Base-by-base conservation (phyloP, 2,113 vertebrate genomes). In the Mellivora capensis region DNA sequence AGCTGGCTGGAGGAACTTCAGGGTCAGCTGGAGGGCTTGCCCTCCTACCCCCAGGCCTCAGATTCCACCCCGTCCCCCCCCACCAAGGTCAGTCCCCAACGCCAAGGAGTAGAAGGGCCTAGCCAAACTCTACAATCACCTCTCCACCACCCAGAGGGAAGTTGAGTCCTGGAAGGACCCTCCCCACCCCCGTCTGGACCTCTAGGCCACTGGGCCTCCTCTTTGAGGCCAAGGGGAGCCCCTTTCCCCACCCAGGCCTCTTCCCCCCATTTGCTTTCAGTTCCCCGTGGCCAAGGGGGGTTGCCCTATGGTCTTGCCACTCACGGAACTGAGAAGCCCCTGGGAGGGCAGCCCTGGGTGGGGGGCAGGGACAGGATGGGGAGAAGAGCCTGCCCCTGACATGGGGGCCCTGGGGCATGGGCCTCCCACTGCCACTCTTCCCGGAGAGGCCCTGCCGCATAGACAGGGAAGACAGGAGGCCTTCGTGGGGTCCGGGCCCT, bases 341-440 rank as follows among this genome's bases (percentile, higher is more conserved):
- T 0, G 9, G 21, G 3, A 34, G 14, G 21, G 7, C 2, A 4
- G 10, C 3, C 27, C 44, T 6, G 20, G 2, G 14, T 0, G 5
- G 29, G 37, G 11, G 12, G 5, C 8, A 2, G 0, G 7, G 29
- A 23, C 7, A 39, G 23, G 5, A 1, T 9, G 4, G 15, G 79
- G 37, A 42, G 5, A 10, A 10, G 67, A 54, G 17, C 12, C n/a
- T 37, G 6, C 23, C 2, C 3, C 44, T 25, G 2, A 9, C 3
- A n/a, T 1, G 1, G 31, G 21, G 7, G 2, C 37, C n/a, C 49
- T 1, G 7, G 8, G 15, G 4, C 72, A 14, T 54, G 5, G n/a
- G 47, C 11, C 67, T 17, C 44, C 1, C 10, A 0, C 1, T 6
- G 54, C 54, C 39, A 2, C 23, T 39, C 39, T 37, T 3, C 27